Evolutionary conservation across 2,888 invertebrate genomes (phyloP).

Genomic region (Nematopogon swammerdamellus): DNA sequence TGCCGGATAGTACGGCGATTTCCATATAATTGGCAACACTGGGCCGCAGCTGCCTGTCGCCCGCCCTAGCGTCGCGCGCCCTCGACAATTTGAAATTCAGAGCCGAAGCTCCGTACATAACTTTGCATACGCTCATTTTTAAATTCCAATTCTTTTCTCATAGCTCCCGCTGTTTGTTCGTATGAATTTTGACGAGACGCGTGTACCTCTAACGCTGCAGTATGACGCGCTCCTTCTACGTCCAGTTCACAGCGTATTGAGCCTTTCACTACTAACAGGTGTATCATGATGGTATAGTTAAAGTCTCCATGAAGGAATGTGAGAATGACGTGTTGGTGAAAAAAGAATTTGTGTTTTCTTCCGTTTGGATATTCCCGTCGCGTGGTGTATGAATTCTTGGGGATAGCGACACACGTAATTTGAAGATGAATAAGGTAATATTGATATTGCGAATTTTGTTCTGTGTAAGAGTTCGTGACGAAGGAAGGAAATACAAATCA

Average conservation of each 20-base stretch:
- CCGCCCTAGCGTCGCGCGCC: background rate
- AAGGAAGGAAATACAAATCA: too few species aligned
- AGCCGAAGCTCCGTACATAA: conserved; percentile 3
- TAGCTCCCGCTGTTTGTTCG: background rate
- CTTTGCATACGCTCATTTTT: conserved; percentile 6
- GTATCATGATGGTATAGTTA: conserved; percentile 9
- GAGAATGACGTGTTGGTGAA: background rate
- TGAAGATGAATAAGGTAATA: too few species aligned
- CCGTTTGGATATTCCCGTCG: too few species aligned
- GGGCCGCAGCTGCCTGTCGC: background rate
- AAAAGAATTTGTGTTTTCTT: too few species aligned
- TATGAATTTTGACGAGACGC: background rate
- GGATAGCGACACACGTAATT: too few species aligned
- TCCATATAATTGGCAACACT: too few species aligned
- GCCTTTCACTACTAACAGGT: background rate
- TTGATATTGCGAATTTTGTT: too few species aligned
- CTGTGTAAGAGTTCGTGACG: too few species aligned
- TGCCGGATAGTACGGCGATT: too few species aligned
- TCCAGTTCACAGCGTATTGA: too few species aligned
- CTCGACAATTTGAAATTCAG: conserved; percentile 5
- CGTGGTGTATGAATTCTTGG: too few species aligned
- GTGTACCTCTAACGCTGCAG: background rate
- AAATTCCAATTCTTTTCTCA: conserved; percentile 5
- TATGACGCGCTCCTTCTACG: too few species aligned
- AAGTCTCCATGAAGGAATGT: conserved; percentile 8